Evolutionary conservation across 1,140 invertebrate genomes (phyloP), one percentile per base, ranked within the genome.

Genomic region (Oryctes rhinoceros): DNA sequence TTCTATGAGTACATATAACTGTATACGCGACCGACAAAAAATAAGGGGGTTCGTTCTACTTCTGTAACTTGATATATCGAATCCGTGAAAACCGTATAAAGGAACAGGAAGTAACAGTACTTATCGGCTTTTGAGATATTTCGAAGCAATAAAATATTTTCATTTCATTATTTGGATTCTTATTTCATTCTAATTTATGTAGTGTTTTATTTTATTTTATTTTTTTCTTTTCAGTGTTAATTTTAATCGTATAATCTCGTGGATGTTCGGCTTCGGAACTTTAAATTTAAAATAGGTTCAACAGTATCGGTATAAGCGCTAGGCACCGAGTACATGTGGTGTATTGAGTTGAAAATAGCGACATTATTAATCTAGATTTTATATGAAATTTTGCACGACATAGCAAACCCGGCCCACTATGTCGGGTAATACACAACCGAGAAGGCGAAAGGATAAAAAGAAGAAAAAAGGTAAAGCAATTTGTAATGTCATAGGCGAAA

Each of bases 341-440:
- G 20, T 11, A 11, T 35, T 35, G 10, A 67, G 65, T 20, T 24
- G 30, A 35, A 24, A 24, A 67, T 67, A 67, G 65, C 65, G 20
- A 35, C 65, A 30, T 67, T 30, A 67, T 10, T 9, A 10, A 24
- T 18, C 20, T 35, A 67, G 20, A 35, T 67, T 24, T 67, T 67
- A 67, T 67, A 67, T 67, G 65, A 67, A 35, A 67, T 35, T 24
- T 35, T 24, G 20, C 13, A 35, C 65, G 30, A 67, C 65, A 11
- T 35, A 79, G 78, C 81, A 82, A 81, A 80, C 83, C 83, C 83
- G 80, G 81, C 81, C 24, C 24, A 89, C 86, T 86, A 94, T 94
- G 93, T 93, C 92, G 84, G 92, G 92, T 37, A 92, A 94, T 87
- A 91, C 92, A 80, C 93, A 94, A 85, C 91, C 93, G 81, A 91